Conservation (phyloP, 2,797 vertebrate genomes). For the Cossypha caffra region DNA sequence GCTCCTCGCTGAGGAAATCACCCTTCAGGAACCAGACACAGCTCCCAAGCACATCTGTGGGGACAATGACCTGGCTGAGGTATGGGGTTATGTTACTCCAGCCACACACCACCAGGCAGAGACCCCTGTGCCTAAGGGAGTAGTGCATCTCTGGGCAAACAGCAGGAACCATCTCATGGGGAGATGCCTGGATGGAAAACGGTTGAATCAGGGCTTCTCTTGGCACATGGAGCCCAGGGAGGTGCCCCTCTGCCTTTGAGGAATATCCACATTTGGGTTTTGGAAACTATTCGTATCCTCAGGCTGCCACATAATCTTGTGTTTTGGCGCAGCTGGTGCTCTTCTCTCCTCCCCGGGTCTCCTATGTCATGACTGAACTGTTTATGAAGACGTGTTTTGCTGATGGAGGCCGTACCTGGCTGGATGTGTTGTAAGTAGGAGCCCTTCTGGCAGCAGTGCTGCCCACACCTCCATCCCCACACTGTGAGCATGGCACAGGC, state of each 20-base stretch:
- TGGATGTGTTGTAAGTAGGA: conserved; percentile 54
- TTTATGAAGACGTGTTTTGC: conserved; percentile 36
- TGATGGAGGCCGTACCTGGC: conserved; percentile 41
- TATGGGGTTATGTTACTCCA: not conserved
- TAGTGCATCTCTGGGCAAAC: not conserved
- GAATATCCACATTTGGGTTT: not conserved
- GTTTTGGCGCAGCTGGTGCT: conserved; percentile 57
- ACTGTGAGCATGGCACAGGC: rapidly evolving
- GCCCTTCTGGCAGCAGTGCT: not conserved
- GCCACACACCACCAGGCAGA: not conserved
- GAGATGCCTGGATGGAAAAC: not conserved
- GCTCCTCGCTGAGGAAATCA: not conserved
- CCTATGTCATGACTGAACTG: conserved; percentile 41
- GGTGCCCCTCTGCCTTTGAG: not conserved
- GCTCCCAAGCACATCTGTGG: not conserved
- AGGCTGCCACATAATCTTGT: not conserved
- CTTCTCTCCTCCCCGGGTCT: conserved; percentile 54
- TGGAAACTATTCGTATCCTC: not conserved
- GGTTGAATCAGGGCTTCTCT: not conserved
- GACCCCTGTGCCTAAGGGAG: rapidly evolving
- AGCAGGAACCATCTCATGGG: not conserved
- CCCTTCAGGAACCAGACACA: not conserved
- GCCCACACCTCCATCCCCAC: not conserved
- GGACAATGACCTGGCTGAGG: not conserved
- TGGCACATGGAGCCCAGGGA: not conserved